These are phyloP conservation scores for Gastracanthus pulcherrimus DNA, from an alignment of 2,888 invertebrate genomes.

Conservation along the genomic window DNA sequence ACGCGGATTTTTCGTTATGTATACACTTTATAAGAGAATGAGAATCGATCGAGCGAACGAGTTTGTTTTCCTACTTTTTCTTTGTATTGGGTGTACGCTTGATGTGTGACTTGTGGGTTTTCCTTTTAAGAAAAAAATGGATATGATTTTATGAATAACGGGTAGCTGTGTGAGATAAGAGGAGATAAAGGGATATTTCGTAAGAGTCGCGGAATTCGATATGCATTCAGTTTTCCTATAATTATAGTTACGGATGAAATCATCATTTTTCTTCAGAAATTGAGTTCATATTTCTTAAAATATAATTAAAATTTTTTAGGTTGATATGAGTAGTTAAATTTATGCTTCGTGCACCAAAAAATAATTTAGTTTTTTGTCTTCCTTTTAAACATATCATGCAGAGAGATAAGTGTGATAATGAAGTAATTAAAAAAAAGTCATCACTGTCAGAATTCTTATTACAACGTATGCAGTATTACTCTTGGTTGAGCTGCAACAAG, in stretches of 20 bases:
- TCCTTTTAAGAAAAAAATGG: neutral
- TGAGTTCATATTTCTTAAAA: neutral
- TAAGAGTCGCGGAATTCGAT: neutral
- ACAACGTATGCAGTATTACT: neutral
- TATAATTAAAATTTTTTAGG: no score
- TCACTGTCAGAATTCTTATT: constrained; percentile 20
- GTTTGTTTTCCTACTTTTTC: neutral
- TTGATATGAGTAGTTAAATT: no score
- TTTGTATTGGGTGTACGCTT: no score
- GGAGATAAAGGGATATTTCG: neutral
- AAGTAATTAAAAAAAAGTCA: constrained; percentile 6
- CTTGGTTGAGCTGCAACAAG: neutral
- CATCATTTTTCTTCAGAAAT: neutral
- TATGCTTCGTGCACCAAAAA: no score
- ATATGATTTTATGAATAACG: neutral
- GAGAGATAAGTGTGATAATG: neutral
- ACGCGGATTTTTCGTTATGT: no score
- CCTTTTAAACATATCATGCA: neutral
- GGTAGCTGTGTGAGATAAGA: no score
- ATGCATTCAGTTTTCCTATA: neutral
- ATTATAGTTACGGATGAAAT: neutral
- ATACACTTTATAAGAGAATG: no score
- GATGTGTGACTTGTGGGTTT: neutral
- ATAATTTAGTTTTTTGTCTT: neutral
- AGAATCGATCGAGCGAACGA: neutral